Percentiles rank a stretch among this genome's conserved stretches.
These are phyloP conservation scores for Heteromormyrus szaboi DNA, from an alignment of 2,797 vertebrate species.

Conservation along the genomic window DNA sequence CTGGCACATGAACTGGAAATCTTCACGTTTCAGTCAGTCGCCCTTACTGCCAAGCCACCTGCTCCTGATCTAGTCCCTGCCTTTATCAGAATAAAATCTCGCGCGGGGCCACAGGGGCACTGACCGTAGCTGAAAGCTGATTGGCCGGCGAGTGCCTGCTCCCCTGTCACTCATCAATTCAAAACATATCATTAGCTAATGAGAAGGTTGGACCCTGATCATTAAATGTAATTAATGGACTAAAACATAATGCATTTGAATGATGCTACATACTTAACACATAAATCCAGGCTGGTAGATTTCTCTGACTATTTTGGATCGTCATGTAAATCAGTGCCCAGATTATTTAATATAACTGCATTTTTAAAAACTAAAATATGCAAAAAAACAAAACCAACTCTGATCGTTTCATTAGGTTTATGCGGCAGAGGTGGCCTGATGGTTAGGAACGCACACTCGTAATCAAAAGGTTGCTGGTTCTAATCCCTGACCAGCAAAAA, in stretches of 20 bases:
- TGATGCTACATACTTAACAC: background rate
- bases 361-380: background rate
- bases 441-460: background rate
- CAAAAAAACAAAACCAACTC: background rate
- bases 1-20: background rate
- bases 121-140: background rate
- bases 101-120: background rate
- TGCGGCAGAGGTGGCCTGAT: background rate
- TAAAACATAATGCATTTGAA: background rate
- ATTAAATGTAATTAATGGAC: background rate
- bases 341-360: background rate
- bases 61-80: background rate
- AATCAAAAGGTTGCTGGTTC: background rate
- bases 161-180: background rate
- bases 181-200: background rate
- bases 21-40: background rate
- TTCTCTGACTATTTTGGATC: background rate
- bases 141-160: background rate
- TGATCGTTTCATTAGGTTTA: background rate
- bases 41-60: background rate
- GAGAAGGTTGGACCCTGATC: background rate
- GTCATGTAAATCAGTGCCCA: background rate
- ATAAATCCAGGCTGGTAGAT: background rate
- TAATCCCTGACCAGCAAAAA: background rate
- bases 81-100: background rate